phyloP scores from a whole-genome alignment of 2,888 invertebrate genomes.

The Rotaria socialis region DNA sequence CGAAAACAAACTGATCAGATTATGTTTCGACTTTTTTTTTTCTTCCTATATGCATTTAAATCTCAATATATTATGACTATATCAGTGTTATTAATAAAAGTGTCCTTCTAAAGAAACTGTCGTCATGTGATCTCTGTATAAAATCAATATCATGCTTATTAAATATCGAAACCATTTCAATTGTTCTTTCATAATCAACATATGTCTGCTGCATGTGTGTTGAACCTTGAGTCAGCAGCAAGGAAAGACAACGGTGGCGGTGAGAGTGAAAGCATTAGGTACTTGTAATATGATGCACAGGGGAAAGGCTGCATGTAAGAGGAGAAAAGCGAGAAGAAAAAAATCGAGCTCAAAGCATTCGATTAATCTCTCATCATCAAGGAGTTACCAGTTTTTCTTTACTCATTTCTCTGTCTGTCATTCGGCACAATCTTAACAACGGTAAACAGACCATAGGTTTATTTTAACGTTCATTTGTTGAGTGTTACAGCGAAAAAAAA shows the following conservation, averaged over 20 bases:
- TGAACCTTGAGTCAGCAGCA: slow-evolving; percentile 4
- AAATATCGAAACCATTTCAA: not conserved
- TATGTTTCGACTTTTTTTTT: not conserved
- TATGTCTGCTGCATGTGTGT: not conserved
- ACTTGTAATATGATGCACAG: not conserved
- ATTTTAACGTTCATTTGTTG: not conserved
- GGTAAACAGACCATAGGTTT: not conserved
- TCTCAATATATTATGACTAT: not conserved
- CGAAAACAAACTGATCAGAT: not conserved
- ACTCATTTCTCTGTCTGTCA: not conserved
- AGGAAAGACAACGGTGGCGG: not conserved
- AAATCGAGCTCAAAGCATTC: not conserved
- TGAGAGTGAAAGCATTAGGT: not conserved
- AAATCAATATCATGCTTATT: not conserved
- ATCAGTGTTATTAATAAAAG: not conserved
- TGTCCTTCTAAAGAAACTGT: not conserved
- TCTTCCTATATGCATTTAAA: too few relatives aligned
- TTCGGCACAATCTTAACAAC: not conserved
- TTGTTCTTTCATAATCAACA: not conserved
- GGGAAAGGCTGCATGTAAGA: not conserved
- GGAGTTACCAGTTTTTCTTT: not conserved
- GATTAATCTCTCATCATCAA: not conserved
- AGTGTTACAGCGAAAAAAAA: not conserved
- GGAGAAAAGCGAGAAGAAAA: not conserved
- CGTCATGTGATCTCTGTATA: not conserved